Base-by-base conservation (phyloP, 2,797 vertebrate species). In the Gallinago solitaria region DNA sequence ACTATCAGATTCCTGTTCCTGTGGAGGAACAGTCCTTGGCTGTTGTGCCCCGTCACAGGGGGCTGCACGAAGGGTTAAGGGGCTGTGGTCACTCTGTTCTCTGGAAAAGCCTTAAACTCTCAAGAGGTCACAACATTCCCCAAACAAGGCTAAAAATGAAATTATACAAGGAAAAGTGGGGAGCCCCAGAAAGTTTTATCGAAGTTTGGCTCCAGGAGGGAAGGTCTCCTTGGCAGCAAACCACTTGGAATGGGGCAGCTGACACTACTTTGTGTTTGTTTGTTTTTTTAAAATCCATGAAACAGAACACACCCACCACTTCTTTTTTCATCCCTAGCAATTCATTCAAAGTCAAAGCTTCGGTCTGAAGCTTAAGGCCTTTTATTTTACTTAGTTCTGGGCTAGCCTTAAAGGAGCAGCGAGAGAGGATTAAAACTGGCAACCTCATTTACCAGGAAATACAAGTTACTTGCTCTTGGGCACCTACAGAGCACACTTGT, bases 301-400 rank as follows among this genome's bases (percentile, higher is more conserved):
- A 94, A 83, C 24, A 79, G 60, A 83, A 84, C 67, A 93, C 77
- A 84, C 86, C 83, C 83, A 77, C 13, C 13, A 50, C 24, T 71
- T 82, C n/a, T 89, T 67, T 94, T 87, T 88, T 96, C 56, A 94
- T 79, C 51, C 48, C 13, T 0, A 80, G 65, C 59, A 95, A 70
- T 71, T 88, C 13, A 76, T 76, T 94, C 57, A 8, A 84, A 91
- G 47, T 61, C 83, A 90, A 80, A 89, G 78, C 77, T 80, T 90
- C 89, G 18, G 60, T 90, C 86, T 97, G 74, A 93, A 89, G 81
- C 28, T 90, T 74, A 80, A 92, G 53, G 92, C 71, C 39, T 80
- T 90, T 70, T 39, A 83, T 43, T 87, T 64, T 57, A 32, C 56
- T 91, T 89, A 51, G 73, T 88, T 79, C 81, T 80, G 39, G 83